A percentile compares a stretch with the other conserved stretches of the same genome.
Evolutionary conservation across 2,113 vertebrate species (phyloP).

Genomic region (Tetrax tetrax): DNA sequence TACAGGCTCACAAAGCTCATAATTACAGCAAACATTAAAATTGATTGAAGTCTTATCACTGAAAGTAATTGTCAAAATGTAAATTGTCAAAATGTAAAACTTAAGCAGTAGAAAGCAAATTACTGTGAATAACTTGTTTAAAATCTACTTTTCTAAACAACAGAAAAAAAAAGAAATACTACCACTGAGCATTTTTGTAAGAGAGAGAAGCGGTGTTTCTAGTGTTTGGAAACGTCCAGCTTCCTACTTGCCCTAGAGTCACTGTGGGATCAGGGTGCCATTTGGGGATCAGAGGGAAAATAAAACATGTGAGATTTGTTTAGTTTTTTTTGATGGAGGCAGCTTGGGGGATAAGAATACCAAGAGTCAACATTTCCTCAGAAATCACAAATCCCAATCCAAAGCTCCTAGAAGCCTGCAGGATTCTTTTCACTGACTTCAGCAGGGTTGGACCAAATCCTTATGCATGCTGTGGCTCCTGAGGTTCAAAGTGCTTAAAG

Average conservation of each 20-base stretch:
- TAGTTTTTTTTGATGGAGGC: not conserved
- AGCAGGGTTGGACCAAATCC: not conserved
- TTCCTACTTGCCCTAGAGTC: not conserved
- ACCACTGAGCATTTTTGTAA: not conserved
- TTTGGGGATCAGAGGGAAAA: not conserved
- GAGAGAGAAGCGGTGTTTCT: not conserved
- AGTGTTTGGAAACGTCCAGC: not conserved
- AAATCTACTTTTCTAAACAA: not conserved
- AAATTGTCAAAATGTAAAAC: not conserved
- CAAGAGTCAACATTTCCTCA: not conserved
- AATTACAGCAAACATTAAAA: not conserved
- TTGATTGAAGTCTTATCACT: not conserved
- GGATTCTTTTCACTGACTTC: not conserved
- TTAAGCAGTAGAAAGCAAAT: not conserved
- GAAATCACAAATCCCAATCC: not conserved
- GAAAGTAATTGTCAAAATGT: not conserved
- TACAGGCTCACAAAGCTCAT: not conserved
- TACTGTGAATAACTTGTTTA: not conserved
- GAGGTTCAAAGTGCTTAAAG: conserved; percentile 22
- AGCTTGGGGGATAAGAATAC: not conserved
- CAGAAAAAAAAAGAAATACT: not conserved
- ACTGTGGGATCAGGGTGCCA: not conserved
- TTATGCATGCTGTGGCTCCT: not conserved
- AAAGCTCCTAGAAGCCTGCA: not conserved
- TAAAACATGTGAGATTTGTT: not conserved